These are phyloP conservation scores for Choristoneura rosaceana DNA, from an alignment of 2,888 invertebrate genomes.

Conservation along the genomic window DNA sequence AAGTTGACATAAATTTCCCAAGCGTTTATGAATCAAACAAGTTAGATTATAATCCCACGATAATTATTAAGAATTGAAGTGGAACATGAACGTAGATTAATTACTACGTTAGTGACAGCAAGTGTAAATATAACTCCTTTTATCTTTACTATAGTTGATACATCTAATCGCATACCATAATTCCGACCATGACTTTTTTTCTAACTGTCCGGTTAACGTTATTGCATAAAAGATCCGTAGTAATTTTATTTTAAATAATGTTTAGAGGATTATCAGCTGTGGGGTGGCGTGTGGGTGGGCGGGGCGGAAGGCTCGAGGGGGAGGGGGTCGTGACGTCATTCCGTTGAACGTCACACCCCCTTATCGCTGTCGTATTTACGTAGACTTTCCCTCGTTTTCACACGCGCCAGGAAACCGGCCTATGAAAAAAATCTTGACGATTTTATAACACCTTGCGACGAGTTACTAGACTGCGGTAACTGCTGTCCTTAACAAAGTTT, in stretches of 20 bases:
- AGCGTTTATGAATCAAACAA: no score
- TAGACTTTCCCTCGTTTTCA: slow-evolving; percentile 35
- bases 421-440: slow-evolving; percentile 7
- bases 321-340: slow-evolving; percentile 53
- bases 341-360: slow-evolving; percentile 68
- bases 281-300: slow-evolving; percentile 35
- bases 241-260: slow-evolving; percentile 37
- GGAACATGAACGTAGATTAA: no score
- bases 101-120: no score
- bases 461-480: slow-evolving; percentile 16
- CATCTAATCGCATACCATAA: no score
- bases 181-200: not conserved
- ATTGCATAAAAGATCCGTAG: not conserved
- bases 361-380: slow-evolving; percentile 45
- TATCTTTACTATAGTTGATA: no score
- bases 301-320: slow-evolving; percentile 17
- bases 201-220: not conserved
- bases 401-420: slow-evolving; percentile 5
- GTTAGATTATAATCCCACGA: no score
- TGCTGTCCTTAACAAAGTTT: slow-evolving; percentile 19
- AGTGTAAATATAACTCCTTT: no score
- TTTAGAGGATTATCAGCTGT: slow-evolving; percentile 48
- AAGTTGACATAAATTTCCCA: no score
- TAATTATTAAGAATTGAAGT: no score
- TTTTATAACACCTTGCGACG: slow-evolving; percentile 9